phyloP scores from a whole-genome alignment of 2,797 vertebrate species.

The Sus cebifrons region DNA sequence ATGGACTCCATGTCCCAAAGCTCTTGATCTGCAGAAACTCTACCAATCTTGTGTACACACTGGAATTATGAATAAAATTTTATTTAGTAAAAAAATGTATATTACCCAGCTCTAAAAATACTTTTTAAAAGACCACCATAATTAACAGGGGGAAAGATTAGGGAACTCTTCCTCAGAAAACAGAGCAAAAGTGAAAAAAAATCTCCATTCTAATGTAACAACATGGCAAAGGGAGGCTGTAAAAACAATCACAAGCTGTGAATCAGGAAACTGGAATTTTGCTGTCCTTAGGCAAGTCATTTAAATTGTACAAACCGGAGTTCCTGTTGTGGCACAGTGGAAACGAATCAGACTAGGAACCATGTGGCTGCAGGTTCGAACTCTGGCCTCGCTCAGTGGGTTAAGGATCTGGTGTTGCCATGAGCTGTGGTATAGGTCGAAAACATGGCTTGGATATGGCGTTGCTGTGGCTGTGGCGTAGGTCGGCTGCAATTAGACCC shows the following conservation, averaged over 20 bases:
- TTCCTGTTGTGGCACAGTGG: not conserved
- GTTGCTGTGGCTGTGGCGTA: too few species aligned
- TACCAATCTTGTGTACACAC: not conserved
- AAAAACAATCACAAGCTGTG: not conserved
- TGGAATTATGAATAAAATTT: not conserved
- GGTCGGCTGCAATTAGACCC: too few species aligned
- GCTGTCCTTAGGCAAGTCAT: not conserved
- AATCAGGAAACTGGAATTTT: not conserved
- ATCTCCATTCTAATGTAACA: not conserved
- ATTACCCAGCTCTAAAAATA: constrained; percentile 23
- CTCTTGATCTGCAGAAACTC: not conserved
- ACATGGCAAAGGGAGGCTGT: not conserved
- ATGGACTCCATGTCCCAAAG: not conserved
- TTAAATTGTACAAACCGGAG: not conserved
- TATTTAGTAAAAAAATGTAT: not conserved
- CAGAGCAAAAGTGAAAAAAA: not conserved
- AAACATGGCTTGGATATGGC: too few species aligned
- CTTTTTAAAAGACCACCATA: not conserved
- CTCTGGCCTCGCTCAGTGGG: too few species aligned
- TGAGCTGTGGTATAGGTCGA: too few species aligned
- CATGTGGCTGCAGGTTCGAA: too few species aligned
- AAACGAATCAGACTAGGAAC: too few species aligned
- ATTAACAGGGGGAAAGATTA: not conserved
- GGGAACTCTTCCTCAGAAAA: not conserved
- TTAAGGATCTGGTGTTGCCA: too few species aligned